phyloP scores from a whole-genome alignment of 1,140 invertebrate species.

The Monochamus saltuarius region DNA sequence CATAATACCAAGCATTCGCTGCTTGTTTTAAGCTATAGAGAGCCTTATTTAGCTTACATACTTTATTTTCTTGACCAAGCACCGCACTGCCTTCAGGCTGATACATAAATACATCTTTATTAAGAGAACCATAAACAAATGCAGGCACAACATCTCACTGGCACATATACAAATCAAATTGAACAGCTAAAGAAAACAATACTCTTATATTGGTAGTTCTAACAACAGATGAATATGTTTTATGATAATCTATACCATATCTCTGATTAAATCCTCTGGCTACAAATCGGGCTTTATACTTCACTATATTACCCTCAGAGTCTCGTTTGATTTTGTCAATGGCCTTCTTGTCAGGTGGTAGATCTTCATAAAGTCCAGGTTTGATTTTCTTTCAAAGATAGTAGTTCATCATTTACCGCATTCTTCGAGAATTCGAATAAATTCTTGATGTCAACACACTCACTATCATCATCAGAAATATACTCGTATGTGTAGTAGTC shows the following conservation, averaged over 20 bases:
- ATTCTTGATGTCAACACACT: not conserved
- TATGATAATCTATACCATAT: slow-evolving; percentile 41
- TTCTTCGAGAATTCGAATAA: slow-evolving; percentile 31
- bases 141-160: slow-evolving; percentile 44
- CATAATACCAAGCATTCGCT: slow-evolving; percentile 37
- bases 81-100: slow-evolving; percentile 23
- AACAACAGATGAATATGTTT: slow-evolving; percentile 48
- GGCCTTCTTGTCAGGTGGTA: slow-evolving; percentile 30
- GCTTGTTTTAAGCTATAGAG: slow-evolving; percentile 53
- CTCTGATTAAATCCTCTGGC: slow-evolving; percentile 48
- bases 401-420: slow-evolving; percentile 42
- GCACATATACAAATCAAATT: slow-evolving; percentile 31
- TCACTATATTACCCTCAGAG: slow-evolving; percentile 2
- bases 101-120: slow-evolving; percentile 35
- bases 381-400: slow-evolving; percentile 42
- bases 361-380: slow-evolving; percentile 42
- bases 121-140: slow-evolving; percentile 32
- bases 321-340: slow-evolving; percentile 35
- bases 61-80: slow-evolving; percentile 17
- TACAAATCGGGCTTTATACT: slow-evolving; percentile 51
- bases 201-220: slow-evolving; percentile 38
- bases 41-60: slow-evolving; percentile 33
- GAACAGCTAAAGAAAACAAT: slow-evolving; percentile 40
- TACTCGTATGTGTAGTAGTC: not conserved
- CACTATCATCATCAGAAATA: not conserved